A percentile compares a stretch with the other conserved stretches of the same genome.
Conservation (phyloP, 2,888 invertebrate species). For the Carabus problematicus region DNA sequence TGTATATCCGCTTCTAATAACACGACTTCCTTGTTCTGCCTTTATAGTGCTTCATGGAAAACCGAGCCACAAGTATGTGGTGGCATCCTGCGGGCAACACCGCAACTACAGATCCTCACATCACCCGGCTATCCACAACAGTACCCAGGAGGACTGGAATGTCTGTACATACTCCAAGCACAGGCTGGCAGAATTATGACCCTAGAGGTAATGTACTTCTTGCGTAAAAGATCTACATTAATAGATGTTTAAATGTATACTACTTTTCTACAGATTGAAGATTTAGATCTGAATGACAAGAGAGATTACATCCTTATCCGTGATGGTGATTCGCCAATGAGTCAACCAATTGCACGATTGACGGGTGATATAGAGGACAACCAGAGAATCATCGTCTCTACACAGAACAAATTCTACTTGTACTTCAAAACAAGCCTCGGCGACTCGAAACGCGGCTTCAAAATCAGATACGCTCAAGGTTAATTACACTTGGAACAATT, state of each 20-base stretch:
- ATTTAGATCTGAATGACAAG: conserved; percentile 81
- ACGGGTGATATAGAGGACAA: conserved; percentile 81
- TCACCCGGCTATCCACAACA: conserved; percentile 93
- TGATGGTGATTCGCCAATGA: conserved; percentile 89
- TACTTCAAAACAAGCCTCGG: conserved; percentile 93
- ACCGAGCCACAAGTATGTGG: conserved; percentile 94
- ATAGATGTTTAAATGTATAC: background rate
- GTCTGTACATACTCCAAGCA: conserved; percentile 89
- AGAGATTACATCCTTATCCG: conserved; percentile 89
- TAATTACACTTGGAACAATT: conserved; percentile 34
- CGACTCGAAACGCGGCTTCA: conserved; percentile 89
- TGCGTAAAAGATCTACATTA: background rate
- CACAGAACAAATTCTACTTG: conserved; percentile 85
- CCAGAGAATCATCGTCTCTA: conserved; percentile 86
- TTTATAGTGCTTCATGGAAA: conserved; percentile 83
- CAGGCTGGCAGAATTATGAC: conserved; percentile 92
- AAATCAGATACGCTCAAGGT: conserved; percentile 82
- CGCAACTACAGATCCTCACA: conserved; percentile 86
- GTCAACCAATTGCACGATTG: conserved; percentile 81
- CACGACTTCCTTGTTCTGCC: conserved; percentile 10
- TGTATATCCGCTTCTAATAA: conserved; percentile 3
- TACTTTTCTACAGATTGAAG: conserved; percentile 65
- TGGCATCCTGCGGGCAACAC: conserved; percentile 83
- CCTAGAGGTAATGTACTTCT: conserved; percentile 69
- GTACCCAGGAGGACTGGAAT: conserved; percentile 96